Evolutionary conservation across 2,888 invertebrate genomes (phyloP).

Genomic region (Drosophila leonis): DNA sequence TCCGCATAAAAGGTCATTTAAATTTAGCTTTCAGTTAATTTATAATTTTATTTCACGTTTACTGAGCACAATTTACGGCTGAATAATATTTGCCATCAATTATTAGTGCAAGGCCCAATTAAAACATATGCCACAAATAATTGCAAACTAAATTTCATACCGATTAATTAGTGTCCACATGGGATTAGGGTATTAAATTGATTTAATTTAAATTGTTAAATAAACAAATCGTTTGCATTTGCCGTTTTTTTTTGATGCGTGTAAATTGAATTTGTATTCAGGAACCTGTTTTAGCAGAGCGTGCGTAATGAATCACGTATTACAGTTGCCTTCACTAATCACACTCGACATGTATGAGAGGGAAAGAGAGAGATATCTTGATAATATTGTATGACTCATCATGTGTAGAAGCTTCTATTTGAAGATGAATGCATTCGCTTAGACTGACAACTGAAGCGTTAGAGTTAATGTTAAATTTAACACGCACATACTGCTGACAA

Average conservation of each 20-base stretch:
- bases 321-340: slow-evolving; percentile 7
- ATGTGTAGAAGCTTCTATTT: slow-evolving; percentile 11
- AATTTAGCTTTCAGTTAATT: slow-evolving; percentile 1
- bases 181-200: slow-evolving; percentile 4
- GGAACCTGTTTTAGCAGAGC: slow-evolving; percentile 21
- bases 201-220: background rate
- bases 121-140: background rate
- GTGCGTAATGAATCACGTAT: slow-evolving; percentile 20
- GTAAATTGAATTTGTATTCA: slow-evolving; percentile 6
- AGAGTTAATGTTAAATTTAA: slow-evolving; percentile 14
- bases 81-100: slow-evolving; percentile 2
- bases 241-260: background rate
- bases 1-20: background rate
- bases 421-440: slow-evolving; percentile 22
- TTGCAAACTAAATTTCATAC: slow-evolving; percentile 1
- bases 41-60: background rate
- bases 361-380: background rate
- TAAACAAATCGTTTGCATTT: slow-evolving; percentile 1
- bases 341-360: background rate
- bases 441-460: too few relatives aligned
- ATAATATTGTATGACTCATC: slow-evolving; percentile 17
- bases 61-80: background rate
- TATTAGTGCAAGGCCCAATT: background rate
- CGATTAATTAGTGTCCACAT: slow-evolving; percentile 8
- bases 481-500: background rate